phyloP scores from a whole-genome alignment of 1,140 invertebrate species.

The Arion vulgaris region DNA sequence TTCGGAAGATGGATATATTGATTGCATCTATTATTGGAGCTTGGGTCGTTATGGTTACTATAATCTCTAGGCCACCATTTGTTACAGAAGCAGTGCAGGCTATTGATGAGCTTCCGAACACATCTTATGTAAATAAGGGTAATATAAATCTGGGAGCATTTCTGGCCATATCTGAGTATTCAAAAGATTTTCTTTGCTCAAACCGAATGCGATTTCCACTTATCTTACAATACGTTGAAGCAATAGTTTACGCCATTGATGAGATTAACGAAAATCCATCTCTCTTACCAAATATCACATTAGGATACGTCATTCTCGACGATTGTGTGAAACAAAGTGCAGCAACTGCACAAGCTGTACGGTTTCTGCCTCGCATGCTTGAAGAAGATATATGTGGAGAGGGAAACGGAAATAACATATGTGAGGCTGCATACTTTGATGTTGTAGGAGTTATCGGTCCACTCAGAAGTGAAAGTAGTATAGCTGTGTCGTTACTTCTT shows the following conservation, averaged over 20 bases:
- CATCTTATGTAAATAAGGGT: conserved; percentile 67
- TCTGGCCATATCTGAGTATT: conserved; percentile 79
- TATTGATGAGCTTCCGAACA: conserved; percentile 31
- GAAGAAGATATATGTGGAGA: conserved; percentile 71
- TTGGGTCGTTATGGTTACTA: neutral
- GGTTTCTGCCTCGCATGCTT: conserved; percentile 75
- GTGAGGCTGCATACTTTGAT: conserved; percentile 5
- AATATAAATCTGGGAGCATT: conserved; percentile 83
- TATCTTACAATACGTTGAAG: conserved; percentile 77
- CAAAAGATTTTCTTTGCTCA: conserved; percentile 73
- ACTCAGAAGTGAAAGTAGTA: conserved; percentile 10
- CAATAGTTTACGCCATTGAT: conserved; percentile 15
- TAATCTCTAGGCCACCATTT: neutral
- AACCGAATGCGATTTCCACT: conserved; percentile 80
- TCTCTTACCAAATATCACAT: conserved; percentile 24
- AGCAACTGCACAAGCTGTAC: conserved; percentile 21
- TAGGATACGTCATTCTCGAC: conserved; percentile 29
- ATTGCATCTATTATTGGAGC: too few species aligned
- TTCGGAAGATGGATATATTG: too few species aligned
- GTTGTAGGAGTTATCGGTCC: conserved; percentile 34
- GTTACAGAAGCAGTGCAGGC: neutral
- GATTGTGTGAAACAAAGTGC: conserved; percentile 30
- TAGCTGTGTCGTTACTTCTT: conserved; percentile 76
- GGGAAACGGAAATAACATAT: neutral
- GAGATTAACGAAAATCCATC: conserved; percentile 7